These are phyloP conservation scores for Cheumatopsyche charites DNA, from an alignment of 1,140 invertebrate species.

Conservation along the genomic window DNA sequence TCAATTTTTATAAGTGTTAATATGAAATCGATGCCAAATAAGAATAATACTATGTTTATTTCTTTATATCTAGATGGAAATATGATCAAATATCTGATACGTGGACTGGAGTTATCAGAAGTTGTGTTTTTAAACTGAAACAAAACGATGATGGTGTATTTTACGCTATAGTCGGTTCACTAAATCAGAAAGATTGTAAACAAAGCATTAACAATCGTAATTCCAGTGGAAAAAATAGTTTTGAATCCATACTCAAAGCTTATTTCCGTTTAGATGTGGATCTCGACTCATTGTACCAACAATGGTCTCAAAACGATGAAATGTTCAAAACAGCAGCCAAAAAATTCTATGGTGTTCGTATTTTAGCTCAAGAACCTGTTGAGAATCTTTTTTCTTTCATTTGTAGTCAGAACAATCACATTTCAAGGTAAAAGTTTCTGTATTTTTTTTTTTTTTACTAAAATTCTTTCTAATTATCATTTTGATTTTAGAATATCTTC, in stretches of 20 bases:
- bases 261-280: conserved; percentile 78
- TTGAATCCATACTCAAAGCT: conserved; percentile 61
- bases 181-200: conserved; percentile 39
- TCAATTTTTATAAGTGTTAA: no score
- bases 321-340: conserved; percentile 73
- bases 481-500: conserved; percentile 72
- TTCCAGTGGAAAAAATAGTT: conserved; percentile 48
- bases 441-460: conserved; percentile 33
- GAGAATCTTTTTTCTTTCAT: conserved; percentile 97
- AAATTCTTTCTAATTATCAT: conserved; percentile 20
- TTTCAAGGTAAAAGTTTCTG: conserved; percentile 71
- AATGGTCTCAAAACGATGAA: conserved; percentile 77
- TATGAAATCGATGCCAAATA: no score
- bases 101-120: conserved; percentile 22
- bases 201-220: conserved; percentile 35
- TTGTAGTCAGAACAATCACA: conserved; percentile 97
- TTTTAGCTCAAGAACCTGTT: conserved; percentile 88
- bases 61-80: conserved; percentile 20
- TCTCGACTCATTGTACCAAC: conserved; percentile 70
- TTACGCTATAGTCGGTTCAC: conserved; percentile 18
- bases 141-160: background rate
- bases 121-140: conserved; percentile 13
- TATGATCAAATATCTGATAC: background rate
- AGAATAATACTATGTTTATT: no score
- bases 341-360: conserved; percentile 82